phyloP scores from a whole-genome alignment of 2,797 vertebrate genomes.

The Leptatherina wallacei region DNA sequence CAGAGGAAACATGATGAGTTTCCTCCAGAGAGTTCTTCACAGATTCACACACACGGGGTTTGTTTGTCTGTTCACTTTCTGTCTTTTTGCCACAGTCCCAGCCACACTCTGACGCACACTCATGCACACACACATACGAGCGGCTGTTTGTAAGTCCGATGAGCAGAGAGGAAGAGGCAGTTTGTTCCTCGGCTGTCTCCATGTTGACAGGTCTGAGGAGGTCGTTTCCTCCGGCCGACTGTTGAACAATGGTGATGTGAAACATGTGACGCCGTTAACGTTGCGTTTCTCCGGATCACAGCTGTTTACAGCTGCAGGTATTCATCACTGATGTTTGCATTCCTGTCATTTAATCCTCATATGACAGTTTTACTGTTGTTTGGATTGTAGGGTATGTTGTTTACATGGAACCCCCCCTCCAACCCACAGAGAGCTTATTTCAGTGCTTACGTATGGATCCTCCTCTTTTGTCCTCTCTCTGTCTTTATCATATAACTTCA shows the following conservation, averaged over 20 bases:
- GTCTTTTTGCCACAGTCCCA: background rate
- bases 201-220: slow-evolving; percentile 29
- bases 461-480: background rate
- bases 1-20: slow-evolving; percentile 31
- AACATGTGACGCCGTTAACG: background rate
- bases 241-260: slow-evolving; percentile 9
- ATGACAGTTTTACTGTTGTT: slow-evolving; percentile 7
- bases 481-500: background rate
- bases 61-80: background rate
- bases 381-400: background rate
- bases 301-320: background rate
- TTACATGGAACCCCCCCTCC: background rate
- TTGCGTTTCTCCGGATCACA: accelerated
- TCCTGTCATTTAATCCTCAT: background rate
- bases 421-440: background rate
- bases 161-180: slow-evolving; percentile 38
- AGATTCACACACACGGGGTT: background rate
- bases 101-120: background rate
- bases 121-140: background rate
- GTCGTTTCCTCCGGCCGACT: slow-evolving; percentile 39
- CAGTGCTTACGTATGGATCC: too few species aligned
- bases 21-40: slow-evolving; percentile 47
- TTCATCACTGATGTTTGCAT: background rate
- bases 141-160: background rate
- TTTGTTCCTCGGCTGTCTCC: slow-evolving; percentile 46